Evolutionary conservation across 2,797 vertebrate genomes (phyloP), one percentile per base, ranked within the genome.

Genomic region (Brachyrhaphis roseni): DNA sequence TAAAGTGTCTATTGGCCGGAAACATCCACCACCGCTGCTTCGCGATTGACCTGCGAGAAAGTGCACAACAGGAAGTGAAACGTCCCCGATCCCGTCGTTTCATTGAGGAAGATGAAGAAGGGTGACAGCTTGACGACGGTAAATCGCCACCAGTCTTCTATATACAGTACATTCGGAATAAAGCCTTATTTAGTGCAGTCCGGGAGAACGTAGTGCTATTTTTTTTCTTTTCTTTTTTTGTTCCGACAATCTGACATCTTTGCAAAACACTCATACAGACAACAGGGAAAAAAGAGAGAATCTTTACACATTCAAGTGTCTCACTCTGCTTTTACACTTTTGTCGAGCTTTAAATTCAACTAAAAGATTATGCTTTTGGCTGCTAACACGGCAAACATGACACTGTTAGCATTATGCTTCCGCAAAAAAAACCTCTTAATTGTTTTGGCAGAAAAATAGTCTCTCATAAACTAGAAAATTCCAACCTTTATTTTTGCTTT

Each of bases 91-190:
- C 78, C 31, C 4, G 75, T 85, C 55, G 66, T 90, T 86, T 87
- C 80, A 53, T 73, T 75, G 78, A 80, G 49, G 81, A 82, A 71
- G 66, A 77, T 76, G 74, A 89, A 36, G 77, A 57, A 81, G 79
- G 79, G 78, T 72, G 79, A 76, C 47, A 1, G 78, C 76, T 81
- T 89, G 80, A 91, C 81, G 15, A 87, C 84, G 87, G 82, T 74
- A 84, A 83, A 18, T 41, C 59, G 72, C 88, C 85, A 89, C 85
- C 85, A 81, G 80, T 89, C 88, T 75, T 91, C 66, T 86, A 93
- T 94, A 84, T 93, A 94, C 91, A 94, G 62, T 95, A 95, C 94
- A 95, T 95, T 95, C 94, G 92, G 86, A 90, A 91, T 94, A 94
- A 95, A 94, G 92, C 91, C 88, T 92, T 91, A 74, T 89, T 93